Base-by-base conservation (phyloP, 2,797 vertebrate genomes). In the Pelodytes ibericus region DNA sequence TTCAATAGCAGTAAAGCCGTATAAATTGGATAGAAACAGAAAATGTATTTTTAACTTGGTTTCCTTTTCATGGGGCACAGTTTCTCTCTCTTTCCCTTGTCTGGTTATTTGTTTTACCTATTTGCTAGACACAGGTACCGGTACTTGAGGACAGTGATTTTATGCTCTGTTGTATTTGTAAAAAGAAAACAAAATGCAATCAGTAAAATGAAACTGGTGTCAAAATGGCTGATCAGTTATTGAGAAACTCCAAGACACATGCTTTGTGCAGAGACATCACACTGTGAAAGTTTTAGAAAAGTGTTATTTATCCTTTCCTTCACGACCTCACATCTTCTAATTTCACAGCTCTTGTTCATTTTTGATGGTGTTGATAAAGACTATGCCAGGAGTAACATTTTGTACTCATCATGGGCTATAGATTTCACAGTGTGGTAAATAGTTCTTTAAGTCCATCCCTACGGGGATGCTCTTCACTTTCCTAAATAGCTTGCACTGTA, bases 351-450 rank as follows among this genome's bases (percentile, higher is more conserved):
- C 66, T 69, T 69, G 49, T 69, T 69, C 66, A 33, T 57, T 69
- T 69, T 24, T 69, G 47, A 69, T 69, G 49, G 66, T 69, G 66
- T 69, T 69, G 65, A 68, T 68, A 69, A 51, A 57, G 66, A 31
- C 26, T 11, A 69, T n/a, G 36, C 47, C 29, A 69, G 66, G 66
- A 69, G 29, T 31, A 69, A 56, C 47, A 69, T 69, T 69, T 57
- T 69, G 66, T 69, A 69, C 66, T 4, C 47, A 53, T 69, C 11
- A 30, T 69, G 22, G 30, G 15, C 29, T 53, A 57, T 33, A 36
- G 66, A 56, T 69, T 69, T 69, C 44, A 69, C 49, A 53, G 49
- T 69, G 29, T 36, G 49, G 44, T 33, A 36, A 33, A 57, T 36
- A 11, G 49, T 51, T 53, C 16, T 69, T 51, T 62, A 62, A 62